phyloP scores from a whole-genome alignment of 2,113 vertebrate genomes.

The Semicossyphus pulcher region DNA sequence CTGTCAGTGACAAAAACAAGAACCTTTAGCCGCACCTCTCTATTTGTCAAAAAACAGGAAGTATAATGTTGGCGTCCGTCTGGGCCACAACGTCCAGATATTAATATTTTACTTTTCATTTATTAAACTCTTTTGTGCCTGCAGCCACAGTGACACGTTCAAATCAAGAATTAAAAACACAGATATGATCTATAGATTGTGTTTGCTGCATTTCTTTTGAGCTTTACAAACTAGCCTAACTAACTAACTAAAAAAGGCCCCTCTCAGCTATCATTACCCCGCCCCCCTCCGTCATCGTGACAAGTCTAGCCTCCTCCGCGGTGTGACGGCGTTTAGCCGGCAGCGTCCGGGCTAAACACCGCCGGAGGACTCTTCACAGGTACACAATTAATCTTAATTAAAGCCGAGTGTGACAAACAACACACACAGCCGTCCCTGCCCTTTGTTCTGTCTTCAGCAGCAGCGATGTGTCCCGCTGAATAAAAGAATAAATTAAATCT shows the following conservation, averaged over 20 bases:
- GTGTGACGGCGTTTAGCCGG: slow-evolving; percentile 78
- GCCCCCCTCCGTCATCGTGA: not conserved
- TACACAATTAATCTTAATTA: slow-evolving; percentile 92
- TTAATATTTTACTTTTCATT: no score
- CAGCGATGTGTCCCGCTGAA: not conserved
- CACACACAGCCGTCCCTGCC: not conserved
- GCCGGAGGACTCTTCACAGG: slow-evolving; percentile 74
- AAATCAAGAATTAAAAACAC: no score
- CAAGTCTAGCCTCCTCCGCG: slow-evolving; percentile 9
- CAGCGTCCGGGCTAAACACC: slow-evolving; percentile 78
- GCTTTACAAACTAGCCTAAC: not conserved
- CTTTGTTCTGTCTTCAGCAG: slow-evolving; percentile 28
- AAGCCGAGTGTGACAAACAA: slow-evolving; percentile 83
- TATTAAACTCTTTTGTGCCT: no score
- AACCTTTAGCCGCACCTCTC: no score
- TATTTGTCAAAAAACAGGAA: no score
- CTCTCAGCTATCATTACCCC: not conserved
- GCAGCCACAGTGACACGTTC: no score
- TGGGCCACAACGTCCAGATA: no score
- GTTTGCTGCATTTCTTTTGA: not conserved
- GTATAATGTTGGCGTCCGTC: no score
- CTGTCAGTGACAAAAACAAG: no score
- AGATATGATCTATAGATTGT: no score
- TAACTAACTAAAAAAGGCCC: not conserved
- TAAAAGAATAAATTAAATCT: slow-evolving; percentile 18